phyloP scores from a whole-genome alignment of 2,113 vertebrate species.

The Trochalopteron elliotii region DNA sequence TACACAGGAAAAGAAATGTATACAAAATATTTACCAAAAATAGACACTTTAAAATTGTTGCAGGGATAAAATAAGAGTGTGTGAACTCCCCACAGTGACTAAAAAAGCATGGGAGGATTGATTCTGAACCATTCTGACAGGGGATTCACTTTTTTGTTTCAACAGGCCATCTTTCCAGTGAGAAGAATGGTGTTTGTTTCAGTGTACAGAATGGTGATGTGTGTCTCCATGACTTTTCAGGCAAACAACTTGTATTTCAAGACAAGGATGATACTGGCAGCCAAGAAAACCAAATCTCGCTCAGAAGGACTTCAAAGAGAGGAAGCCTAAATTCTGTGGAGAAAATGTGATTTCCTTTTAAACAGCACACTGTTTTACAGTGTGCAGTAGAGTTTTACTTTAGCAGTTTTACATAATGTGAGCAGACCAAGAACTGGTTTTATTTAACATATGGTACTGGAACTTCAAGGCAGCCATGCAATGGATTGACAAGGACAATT shows the following conservation, averaged over 20 bases:
- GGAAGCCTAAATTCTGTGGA: conserved; percentile 75
- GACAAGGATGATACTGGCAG: conserved; percentile 70
- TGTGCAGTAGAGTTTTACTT: conserved; percentile 58
- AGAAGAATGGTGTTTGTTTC: conserved; percentile 77
- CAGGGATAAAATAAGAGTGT: neutral
- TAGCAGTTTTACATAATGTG: conserved; percentile 72
- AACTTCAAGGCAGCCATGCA: conserved; percentile 60
- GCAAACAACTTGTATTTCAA: conserved; percentile 65
- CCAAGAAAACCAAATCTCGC: conserved; percentile 60
- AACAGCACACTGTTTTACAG: conserved; percentile 40
- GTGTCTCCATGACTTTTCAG: conserved; percentile 73
- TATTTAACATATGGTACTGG: conserved; percentile 63
- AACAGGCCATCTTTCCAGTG: conserved; percentile 70
- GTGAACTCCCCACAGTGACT: neutral
- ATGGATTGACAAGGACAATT: conserved; percentile 21
- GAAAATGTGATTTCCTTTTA: conserved; percentile 74
- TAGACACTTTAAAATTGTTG: neutral
- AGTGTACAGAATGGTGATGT: conserved; percentile 76
- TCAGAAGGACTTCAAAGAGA: conserved; percentile 79
- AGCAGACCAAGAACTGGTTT: conserved; percentile 68
- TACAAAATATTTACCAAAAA: neutral
- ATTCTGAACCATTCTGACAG: neutral
- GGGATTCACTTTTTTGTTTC: conserved; percentile 20
- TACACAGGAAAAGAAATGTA: neutral
- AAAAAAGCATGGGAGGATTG: neutral